A percentile compares a stretch with the other conserved stretches of the same genome.
Evolutionary conservation across 2,888 invertebrate genomes (phyloP).

Genomic region (Hanleya hanleyi): DNA sequence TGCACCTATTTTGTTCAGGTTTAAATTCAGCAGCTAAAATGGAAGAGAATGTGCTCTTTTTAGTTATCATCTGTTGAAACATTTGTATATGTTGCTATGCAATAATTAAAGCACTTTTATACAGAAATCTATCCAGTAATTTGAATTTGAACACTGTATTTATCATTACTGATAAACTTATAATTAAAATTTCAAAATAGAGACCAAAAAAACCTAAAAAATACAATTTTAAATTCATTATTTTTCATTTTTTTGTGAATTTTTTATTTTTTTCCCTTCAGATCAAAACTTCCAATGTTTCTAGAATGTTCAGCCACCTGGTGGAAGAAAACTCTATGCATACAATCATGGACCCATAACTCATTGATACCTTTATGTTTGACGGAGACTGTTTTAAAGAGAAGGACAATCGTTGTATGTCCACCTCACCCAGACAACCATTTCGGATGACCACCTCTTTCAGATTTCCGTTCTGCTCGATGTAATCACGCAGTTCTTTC

Average conservation of each 20-base stretch:
- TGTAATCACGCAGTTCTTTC: constrained; percentile 43
- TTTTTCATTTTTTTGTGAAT: not conserved
- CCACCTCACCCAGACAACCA: constrained; percentile 47
- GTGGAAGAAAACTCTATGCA: too few species aligned
- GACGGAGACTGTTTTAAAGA: constrained; percentile 45
- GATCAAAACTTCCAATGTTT: not conserved
- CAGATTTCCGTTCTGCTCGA: constrained; percentile 40
- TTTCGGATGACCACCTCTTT: constrained; percentile 52
- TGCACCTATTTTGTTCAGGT: constrained; percentile 50
- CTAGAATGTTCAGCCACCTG: too few species aligned
- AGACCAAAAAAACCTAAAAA: not conserved
- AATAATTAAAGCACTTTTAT: too few species aligned
- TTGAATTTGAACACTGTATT: too few species aligned
- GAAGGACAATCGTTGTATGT: constrained; percentile 40
- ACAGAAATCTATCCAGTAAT: too few species aligned
- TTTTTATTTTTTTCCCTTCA: not conserved
- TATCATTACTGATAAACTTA: not conserved
- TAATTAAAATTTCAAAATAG: not conserved
- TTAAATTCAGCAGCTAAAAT: constrained; percentile 56
- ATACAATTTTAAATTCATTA: not conserved
- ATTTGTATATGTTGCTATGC: too few species aligned
- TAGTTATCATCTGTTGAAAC: too few species aligned
- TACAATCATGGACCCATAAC: too few species aligned
- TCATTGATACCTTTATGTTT: constrained; percentile 41
- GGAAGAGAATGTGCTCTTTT: too few species aligned